phyloP scores from a whole-genome alignment of 2,797 vertebrate species.

The Enteromius treurensis region DNA sequence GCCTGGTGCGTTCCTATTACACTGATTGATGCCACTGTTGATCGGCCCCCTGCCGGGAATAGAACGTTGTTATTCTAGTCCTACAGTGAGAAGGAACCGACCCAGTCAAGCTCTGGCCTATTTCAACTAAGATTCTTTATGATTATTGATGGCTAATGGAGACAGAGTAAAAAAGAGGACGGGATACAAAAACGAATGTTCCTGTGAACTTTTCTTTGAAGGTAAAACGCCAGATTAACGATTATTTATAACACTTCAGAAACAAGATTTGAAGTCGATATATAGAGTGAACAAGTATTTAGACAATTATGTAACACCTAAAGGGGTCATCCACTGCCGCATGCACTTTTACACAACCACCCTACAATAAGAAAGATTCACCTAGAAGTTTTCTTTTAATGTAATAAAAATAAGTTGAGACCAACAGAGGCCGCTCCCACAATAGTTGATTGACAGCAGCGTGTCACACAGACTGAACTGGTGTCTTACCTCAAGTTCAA shows the following conservation, averaged over 20 bases:
- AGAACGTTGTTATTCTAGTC: slow-evolving; percentile 61
- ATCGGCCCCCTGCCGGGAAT: slow-evolving; percentile 57
- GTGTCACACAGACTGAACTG: no score
- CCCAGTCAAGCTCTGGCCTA: slow-evolving; percentile 59
- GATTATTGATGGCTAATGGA: slow-evolving; percentile 57
- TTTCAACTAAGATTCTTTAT: slow-evolving; percentile 54
- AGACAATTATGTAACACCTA: no score
- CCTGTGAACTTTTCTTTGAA: slow-evolving; percentile 9
- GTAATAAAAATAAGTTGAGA: no score
- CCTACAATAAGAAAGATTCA: no score
- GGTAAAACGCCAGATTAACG: slow-evolving; percentile 1
- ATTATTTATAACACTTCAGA: neutral
- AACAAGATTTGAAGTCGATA: neutral
- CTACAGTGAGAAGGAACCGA: slow-evolving; percentile 48
- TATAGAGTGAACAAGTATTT: no score
- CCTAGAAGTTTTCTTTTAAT: no score
- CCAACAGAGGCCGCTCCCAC: no score
- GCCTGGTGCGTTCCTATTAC: slow-evolving; percentile 57
- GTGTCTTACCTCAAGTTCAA: no score
- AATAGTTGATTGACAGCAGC: no score
- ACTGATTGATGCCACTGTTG: slow-evolving; percentile 71
- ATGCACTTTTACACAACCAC: no score
- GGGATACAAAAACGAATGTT: slow-evolving; percentile 50
- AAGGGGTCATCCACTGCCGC: no score
- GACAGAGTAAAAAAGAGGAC: slow-evolving; percentile 32